phyloP scores from a whole-genome alignment of 2,113 vertebrate genomes.

The Rhinolophus ferrumequinum region DNA sequence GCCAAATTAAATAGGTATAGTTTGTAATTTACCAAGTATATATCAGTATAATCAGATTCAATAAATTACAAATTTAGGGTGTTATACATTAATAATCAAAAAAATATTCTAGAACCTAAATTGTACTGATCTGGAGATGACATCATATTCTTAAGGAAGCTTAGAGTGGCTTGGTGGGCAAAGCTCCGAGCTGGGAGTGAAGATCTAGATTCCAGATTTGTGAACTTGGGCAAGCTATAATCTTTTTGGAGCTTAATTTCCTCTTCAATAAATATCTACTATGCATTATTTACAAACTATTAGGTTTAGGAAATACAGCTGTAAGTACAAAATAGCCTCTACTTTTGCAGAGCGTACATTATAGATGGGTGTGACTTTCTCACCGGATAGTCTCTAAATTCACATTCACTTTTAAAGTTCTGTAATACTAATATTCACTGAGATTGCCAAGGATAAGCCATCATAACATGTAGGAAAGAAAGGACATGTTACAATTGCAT shows the following conservation, averaged over 20 bases:
- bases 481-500: neutral
- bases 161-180: neutral
- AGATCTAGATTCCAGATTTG: neutral
- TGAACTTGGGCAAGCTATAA: neutral
- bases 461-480: neutral
- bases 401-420: neutral
- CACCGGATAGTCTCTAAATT: neutral
- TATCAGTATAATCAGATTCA: neutral
- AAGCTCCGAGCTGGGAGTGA: neutral
- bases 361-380: conserved; percentile 4
- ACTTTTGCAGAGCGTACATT: neutral
- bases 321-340: neutral
- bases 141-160: neutral
- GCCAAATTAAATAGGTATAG: neutral
- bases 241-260: neutral
- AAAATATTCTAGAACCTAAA: neutral
- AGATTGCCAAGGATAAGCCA: neutral
- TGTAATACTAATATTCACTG: neutral
- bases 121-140: neutral
- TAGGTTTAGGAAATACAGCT: neutral
- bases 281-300: neutral
- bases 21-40: neutral
- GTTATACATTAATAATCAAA: neutral
- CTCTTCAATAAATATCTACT: neutral
- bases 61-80: neutral